Evolutionary conservation across 2,888 invertebrate species (phyloP), one percentile per base, ranked within the genome.

Genomic region (Aleiodes leptofemur): DNA sequence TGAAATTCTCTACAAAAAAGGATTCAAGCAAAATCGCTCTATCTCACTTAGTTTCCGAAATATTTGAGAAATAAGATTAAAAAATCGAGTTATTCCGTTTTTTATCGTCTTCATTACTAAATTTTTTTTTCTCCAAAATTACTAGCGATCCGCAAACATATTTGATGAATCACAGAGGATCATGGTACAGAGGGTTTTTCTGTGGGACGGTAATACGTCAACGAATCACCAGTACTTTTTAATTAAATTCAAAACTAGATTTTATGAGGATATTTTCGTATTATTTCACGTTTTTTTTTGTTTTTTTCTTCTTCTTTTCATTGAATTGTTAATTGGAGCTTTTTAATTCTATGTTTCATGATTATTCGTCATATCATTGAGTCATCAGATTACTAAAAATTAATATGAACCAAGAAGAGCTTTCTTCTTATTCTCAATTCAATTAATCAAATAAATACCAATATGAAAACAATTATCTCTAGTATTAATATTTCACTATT

Each of bases 161-260:
- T 76, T 77, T 73, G 57, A 74, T 76, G 76, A 73, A 75, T 79
- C 76, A 76, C 78, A 78, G 74, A 69, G 73, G 74, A 74, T 66
- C 72, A 78, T 72, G 55, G 76, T 71, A 69, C 74, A 57, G 61
- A 64, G 64, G 64, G 23, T 29, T 68, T 43, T 16, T 74, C 69
- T 76, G 61, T 72, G 74, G 78, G 76, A 78, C 78, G 75, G 74
- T 73, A 77, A 74, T 76, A 72, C 69, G 72, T 70, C 77, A 50
- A 74, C 73, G 72, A 74, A 72, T 77, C 70, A 72, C 71, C 69
- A 72, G 71, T 69, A 76, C 23, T 72, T 69, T 48, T 66, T 50
- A 16, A n/a, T n/a, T 61, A 55, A 55, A 55, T 16, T 64, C 8
- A 48, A 64, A 64, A 64, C 13, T 16, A 16, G 55, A 55, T 5